phyloP scores from a whole-genome alignment of 2,113 vertebrate genomes.

The Thermophis baileyi region DNA sequence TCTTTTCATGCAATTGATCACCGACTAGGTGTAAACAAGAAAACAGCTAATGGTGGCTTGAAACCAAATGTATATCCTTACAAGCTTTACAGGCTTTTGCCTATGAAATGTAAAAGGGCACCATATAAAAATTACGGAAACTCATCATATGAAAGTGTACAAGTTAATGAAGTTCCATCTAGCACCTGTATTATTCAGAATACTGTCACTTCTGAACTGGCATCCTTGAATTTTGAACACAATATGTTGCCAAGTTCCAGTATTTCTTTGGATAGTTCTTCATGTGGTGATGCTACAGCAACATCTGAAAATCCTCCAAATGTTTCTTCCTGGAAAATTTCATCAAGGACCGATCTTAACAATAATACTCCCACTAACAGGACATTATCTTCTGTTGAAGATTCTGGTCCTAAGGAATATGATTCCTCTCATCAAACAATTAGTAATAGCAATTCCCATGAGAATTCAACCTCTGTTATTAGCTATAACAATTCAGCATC shows the following conservation, averaged over 20 bases:
- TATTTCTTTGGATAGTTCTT: conserved; percentile 52
- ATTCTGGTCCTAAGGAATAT: conserved; percentile 32
- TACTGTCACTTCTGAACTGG: conserved; percentile 67
- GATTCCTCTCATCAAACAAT: conserved; percentile 33
- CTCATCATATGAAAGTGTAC: conserved; percentile 77
- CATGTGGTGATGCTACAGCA: conserved; percentile 39
- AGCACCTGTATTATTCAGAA: conserved; percentile 60
- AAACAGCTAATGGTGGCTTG: conserved; percentile 85
- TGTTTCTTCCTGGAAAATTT: conserved; percentile 55
- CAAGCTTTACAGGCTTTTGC: conserved; percentile 93
- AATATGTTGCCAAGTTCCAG: conserved; percentile 58
- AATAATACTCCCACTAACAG: conserved; percentile 53
- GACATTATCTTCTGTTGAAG: conserved; percentile 40
- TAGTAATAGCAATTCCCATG: conserved; percentile 45
- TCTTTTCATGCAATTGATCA: conserved; percentile 97
- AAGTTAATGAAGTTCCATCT: conserved; percentile 59
- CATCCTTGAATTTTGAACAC: conserved; percentile 74
- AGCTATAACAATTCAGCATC: conserved; percentile 74
- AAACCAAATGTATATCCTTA: conserved; percentile 92
- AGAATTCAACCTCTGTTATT: conserved; percentile 73
- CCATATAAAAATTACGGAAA: conserved; percentile 86
- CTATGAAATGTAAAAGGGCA: conserved; percentile 91
- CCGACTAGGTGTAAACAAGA: conserved; percentile 85
- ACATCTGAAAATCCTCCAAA: conserved; percentile 49
- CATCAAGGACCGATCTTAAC: conserved; percentile 59